A percentile compares a stretch with the other conserved stretches of the same genome.
These are phyloP conservation scores for Plagiodera versicolora DNA, from an alignment of 2,888 invertebrate genomes.

Conservation along the genomic window DNA sequence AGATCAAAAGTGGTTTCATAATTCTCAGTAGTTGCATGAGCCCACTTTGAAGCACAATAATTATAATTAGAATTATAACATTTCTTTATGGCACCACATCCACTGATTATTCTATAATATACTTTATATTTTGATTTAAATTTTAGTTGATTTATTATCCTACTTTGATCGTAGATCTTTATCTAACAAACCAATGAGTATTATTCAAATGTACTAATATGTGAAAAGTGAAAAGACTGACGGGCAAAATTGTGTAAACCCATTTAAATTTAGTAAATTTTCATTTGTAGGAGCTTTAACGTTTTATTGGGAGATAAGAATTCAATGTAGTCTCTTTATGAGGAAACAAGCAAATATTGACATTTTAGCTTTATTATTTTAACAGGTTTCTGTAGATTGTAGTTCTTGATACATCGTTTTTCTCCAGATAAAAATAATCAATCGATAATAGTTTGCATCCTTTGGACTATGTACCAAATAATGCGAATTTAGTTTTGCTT, in stretches of 20 bases:
- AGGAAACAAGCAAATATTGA: no score
- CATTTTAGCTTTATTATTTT: no score
- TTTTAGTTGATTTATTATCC: neutral
- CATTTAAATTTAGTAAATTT: neutral
- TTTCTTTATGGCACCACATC: neutral
- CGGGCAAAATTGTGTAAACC: neutral
- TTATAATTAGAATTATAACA: neutral
- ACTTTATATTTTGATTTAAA: neutral
- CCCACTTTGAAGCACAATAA: neutral
- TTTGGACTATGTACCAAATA: neutral
- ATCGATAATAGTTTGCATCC: neutral
- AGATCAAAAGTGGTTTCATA: neutral
- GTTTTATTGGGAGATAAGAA: no score
- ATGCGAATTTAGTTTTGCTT: neutral
- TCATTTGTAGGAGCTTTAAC: no score
- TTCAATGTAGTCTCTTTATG: no score
- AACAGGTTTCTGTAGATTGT: neutral
- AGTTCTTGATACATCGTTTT: neutral
- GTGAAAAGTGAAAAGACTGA: neutral
- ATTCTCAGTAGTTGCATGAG: neutral
- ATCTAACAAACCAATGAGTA: neutral
- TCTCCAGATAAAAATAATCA: neutral
- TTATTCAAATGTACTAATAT: neutral
- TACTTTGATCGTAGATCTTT: neutral
- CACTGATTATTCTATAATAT: neutral